Base-by-base conservation (phyloP, 2,113 vertebrate genomes). In the Riparia riparia region DNA sequence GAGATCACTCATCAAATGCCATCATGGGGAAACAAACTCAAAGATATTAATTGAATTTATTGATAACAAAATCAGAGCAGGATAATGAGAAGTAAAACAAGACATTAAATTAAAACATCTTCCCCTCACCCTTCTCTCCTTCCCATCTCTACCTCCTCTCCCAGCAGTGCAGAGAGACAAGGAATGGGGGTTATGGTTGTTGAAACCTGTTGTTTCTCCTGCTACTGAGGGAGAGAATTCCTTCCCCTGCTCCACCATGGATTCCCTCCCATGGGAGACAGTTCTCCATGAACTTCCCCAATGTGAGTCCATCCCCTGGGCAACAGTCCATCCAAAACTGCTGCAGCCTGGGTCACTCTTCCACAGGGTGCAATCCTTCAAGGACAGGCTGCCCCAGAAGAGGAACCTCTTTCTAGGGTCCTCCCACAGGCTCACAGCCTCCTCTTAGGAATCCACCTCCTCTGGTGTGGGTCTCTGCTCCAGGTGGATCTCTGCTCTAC, bases 381-480 rank as follows among this genome's bases (percentile, higher is more conserved):
- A n/a, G 31, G 19, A 42, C 31, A 51, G 54, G 31, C 31, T 51
- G 9, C 6, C 60, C 34, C 65, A 70, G 44, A 9, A 7, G 10
- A 31, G 9, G 2, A 2, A n/a, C 8, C 18, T 41, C 34, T 49
- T 24, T 50, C 24, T 24, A 6, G 0, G 0, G 44, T 14, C 24
- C 6, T 18, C 44, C 14, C 31, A 34, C 7, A 29, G 14, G 29
- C 3, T 50, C 54, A n/a, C 44, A 60, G 12, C 14, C 18, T 50
- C 34, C 34, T n/a, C 24, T 57, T 29, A 42, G 44, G 44, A 24
- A 22, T 4, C 18, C 29, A 7, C 18, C 18, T 22, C 1, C 24
- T 22, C 24, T 17, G 25, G 7, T 1, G 1, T 12, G 24, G 14
- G 18, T 9, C 24, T 70, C 15, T 20, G 6, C 45, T 60, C 6